phyloP scores from a whole-genome alignment of 1,140 invertebrate genomes.

The Phenacoccus solenopsis region DNA sequence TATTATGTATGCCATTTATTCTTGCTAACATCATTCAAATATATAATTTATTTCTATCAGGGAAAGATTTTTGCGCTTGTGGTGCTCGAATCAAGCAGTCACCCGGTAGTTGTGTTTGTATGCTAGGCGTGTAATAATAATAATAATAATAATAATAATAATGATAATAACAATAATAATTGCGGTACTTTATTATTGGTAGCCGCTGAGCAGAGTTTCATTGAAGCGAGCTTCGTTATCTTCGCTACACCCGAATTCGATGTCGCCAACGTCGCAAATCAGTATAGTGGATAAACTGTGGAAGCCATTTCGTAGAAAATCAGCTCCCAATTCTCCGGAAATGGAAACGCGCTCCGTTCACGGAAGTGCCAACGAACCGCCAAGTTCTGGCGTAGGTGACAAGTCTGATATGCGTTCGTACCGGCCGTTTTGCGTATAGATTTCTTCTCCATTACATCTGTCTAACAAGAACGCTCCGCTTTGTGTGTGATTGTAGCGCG shows the following conservation, averaged over 20 bases:
- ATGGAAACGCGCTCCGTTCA: background rate
- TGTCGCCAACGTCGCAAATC: conserved; percentile 25
- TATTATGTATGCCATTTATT: no score
- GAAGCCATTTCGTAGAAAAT: conserved; percentile 50
- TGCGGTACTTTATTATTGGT: background rate
- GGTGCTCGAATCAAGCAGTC: no score
- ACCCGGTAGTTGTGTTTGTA: no score
- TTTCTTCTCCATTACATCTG: background rate
- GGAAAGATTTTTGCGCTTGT: no score
- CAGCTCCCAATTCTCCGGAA: conserved; percentile 41
- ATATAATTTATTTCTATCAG: no score
- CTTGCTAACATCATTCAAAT: no score
- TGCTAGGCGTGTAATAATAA: no score
- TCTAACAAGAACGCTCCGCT: background rate
- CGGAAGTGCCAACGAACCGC: conserved; percentile 8
- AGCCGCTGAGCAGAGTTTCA: background rate
- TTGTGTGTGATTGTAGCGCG: no score
- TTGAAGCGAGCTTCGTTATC: conserved; percentile 32
- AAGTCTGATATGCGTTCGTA: conserved; percentile 1
- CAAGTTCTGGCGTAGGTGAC: conserved; percentile 21
- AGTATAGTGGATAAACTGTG: conserved; percentile 44
- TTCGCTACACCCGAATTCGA: conserved; percentile 33
- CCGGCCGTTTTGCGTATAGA: background rate
- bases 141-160: no score
- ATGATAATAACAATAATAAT: no score